Evolutionary conservation across 2,888 invertebrate genomes (phyloP), one percentile per base, ranked within the genome.

Genomic region (Thalpophila matura): DNA sequence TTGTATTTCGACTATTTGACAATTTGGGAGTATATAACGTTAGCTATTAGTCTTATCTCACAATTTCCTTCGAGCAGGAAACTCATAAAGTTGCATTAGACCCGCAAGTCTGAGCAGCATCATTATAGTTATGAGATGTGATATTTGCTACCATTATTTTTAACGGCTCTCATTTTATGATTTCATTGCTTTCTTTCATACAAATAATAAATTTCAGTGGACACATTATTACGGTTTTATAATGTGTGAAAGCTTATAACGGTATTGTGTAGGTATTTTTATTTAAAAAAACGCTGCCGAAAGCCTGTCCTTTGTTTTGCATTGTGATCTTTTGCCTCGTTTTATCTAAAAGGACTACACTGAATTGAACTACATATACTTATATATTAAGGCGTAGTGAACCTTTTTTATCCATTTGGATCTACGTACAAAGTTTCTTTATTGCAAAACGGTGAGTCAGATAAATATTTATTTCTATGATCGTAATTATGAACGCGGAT

Each of bases 391-490:
- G 56, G 60, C 42, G 46, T 54, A 63, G 47, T 63, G 62, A 70
- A 63, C 59, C 65, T 77, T 79, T 67, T 71, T 64, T 50, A 67
- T 61, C 65, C 50, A 29, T 43, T 69, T 40, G 33, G 45, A 54
- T 58, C 31, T 46, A 69, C n/a, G n/a, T n/a, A n/a, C 51, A 57
- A 70, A 68, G 31, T 59, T 43, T 60, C 43, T 40, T 72, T 76
- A 76, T 59, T 66, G 40, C 53, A 60, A 71, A 58, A 54, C 51
- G 33, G 35, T 33, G 31, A 58, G 40, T 12, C 38, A 53, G 38
- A 70, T 69, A 58, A 59, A 65, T 65, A 70, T 64, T 63, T 62
- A 66, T 77, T 59, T 65, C 31, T 72, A 54, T 65, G 18, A 45
- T 58, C 33, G 14, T 65, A 47, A 77, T n/a, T n/a, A n/a, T 58